Percentiles rank a stretch among this genome's conserved stretches.
These are phyloP conservation scores for Lipophrys pholis DNA, from an alignment of 2,113 vertebrate genomes.

Conservation along the genomic window DNA sequence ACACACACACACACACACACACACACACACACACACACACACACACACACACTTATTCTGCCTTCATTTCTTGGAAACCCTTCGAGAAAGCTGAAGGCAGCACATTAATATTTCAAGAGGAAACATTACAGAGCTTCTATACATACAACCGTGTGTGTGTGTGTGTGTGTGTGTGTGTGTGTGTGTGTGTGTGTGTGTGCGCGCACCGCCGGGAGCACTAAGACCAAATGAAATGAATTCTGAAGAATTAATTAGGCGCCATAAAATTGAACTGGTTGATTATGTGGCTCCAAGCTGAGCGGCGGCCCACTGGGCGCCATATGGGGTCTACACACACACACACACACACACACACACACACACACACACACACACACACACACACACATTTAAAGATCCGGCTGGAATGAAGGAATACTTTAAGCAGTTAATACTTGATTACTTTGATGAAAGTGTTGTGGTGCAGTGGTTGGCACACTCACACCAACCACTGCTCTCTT, in stretches of 20 bases:
- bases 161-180: neutral
- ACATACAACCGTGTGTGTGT: neutral
- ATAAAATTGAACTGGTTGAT: slow-evolving; percentile 69
- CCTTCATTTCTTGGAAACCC: neutral
- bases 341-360: too few relatives aligned
- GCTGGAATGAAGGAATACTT: too few relatives aligned
- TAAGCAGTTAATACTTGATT: too few relatives aligned
- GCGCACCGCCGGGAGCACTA: slow-evolving; percentile 40
- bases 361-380: too few relatives aligned
- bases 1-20: too few relatives aligned
- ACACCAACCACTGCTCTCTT: too few relatives aligned
- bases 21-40: too few relatives aligned
- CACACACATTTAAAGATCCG: too few relatives aligned
- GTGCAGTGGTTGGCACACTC: too few relatives aligned
- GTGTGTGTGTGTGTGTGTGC: too few relatives aligned
- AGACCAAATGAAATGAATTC: slow-evolving; percentile 62
- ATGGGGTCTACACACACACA: slow-evolving; percentile 38
- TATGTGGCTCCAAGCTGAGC: slow-evolving; percentile 49
- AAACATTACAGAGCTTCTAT: neutral
- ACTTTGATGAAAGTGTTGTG: too few relatives aligned
- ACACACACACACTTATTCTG: too few relatives aligned
- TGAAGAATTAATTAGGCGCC: slow-evolving; percentile 62
- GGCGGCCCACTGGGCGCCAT: slow-evolving; percentile 37
- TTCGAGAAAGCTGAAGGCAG: neutral
- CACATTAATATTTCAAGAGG: slow-evolving; percentile 20